Evolutionary conservation across 2,888 invertebrate genomes (phyloP), one percentile per base, ranked within the genome.

Genomic region (Campoplex nolae): DNA sequence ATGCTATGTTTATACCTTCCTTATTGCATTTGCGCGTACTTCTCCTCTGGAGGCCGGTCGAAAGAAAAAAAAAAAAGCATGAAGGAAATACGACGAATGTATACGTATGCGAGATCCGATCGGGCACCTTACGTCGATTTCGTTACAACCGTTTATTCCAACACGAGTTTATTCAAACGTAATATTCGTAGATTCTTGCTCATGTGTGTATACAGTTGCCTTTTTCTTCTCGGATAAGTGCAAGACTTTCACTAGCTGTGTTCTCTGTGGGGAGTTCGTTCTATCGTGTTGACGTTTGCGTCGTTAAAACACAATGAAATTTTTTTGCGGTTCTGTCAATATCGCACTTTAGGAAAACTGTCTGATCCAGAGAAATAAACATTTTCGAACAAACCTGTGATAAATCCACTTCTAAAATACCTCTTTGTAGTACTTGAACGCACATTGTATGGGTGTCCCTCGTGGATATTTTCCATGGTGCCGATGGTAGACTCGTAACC

Each of bases 61-160:
- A 51, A 81, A 65, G 45, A 48, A 71, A 18, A 77, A 74, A 42
- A 62, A 48, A 16, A 23, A 23, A 23, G 28, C 54, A 56, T 48
- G 18, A 48, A 45, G n/a, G 38, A 84, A 83, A 87, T 70, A 86
- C 82, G 82, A 83, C 85, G 85, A 86, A 82, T 83, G 79, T 85
- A 85, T 67, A 81, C 75, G 82, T 80, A 74, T 67, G 54, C 74
- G 84, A 82, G 84, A 87, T 87, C 70, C 87, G 84, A 87, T 87
- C 87, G 87, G 83, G 84, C 87, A 87, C 84, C 84, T 85, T 85
- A 83, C 87, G 83, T 83, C 87, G 85, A 84, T 87, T 87, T 84
- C 87, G 84, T 87, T 87, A 87, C 70, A 82, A 87, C 87, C 87
- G 84, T 87, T 87, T 77, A 76, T 84, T 86, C 78, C 62, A 35